Evolutionary conservation across 2,113 vertebrate species (phyloP).

Genomic region (Gnathonemus echidnorhynchus): DNA sequence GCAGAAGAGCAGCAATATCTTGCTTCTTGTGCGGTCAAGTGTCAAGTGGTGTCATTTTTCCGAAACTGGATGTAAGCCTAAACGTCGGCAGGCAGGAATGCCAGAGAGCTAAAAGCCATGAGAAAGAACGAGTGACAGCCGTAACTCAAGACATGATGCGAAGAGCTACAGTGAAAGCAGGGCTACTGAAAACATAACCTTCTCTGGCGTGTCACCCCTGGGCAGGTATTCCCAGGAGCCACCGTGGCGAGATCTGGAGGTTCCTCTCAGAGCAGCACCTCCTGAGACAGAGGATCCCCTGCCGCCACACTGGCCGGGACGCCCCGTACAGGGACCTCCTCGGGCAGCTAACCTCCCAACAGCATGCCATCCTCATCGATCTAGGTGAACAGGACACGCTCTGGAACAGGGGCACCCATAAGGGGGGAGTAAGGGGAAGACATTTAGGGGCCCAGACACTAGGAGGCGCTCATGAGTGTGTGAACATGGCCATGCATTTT

Average conservation of each 20-base stretch:
- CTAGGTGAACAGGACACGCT: conserved; percentile 64
- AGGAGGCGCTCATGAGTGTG: neutral
- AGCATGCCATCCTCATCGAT: conserved; percentile 96
- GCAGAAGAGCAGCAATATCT: neutral
- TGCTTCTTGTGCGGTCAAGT: neutral
- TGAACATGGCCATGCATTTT: neutral
- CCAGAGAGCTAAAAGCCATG: neutral
- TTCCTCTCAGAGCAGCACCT: conserved; percentile 87
- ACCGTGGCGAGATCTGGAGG: conserved; percentile 94
- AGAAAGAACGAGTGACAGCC: neutral
- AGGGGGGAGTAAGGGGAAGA: neutral
- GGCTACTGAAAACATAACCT: neutral
- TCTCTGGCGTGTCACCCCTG: neutral
- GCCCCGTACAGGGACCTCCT: conserved; percentile 87
- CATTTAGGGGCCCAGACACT: neutral
- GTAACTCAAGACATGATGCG: neutral
- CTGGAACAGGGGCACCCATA: neutral
- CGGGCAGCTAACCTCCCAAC: conserved; percentile 88
- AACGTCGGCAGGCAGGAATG: neutral
- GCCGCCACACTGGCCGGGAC: conserved; percentile 68
- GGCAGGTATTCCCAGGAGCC: conserved; percentile 84
- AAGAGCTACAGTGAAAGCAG: neutral
- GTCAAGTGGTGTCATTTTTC: neutral
- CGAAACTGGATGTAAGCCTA: neutral
- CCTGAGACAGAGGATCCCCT: conserved; percentile 69